Evolutionary conservation across 2,797 vertebrate genomes (phyloP), one percentile per base, ranked within the genome.

Genomic region (Ispidina lecontei): DNA sequence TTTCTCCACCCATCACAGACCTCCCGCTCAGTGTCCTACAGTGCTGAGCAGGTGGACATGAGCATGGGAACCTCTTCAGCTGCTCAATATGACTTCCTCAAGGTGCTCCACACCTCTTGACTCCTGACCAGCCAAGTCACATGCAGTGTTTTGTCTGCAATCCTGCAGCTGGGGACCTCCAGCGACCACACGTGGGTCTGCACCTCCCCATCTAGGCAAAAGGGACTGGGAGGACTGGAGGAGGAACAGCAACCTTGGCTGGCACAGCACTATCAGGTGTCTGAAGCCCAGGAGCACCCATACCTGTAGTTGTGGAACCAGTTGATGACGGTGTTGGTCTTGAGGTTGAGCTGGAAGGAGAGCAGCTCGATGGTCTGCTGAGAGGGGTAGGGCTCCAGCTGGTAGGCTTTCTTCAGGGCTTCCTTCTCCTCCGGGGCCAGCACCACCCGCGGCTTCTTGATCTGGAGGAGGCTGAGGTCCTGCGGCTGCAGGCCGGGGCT

Each of bases 271-370:
- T 47, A 5, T 12, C 21, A 41, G 17, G 7, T 0, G 3, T 14
- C 37, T 1, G 2, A 70, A 76, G 6, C 31, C 37, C 2, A 0
- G 5, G 9, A 77, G 35, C 0, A 0, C 9, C 41, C 2, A 0
- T 93, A 98, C 99, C 99, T 99, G 98, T 99, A 99, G 97, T 99
- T 99, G 97, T 99, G 99, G 97, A 99, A 99, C 99, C 99, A 99
- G 97, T 99, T 99, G 98, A 99, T 99, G 97, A 99, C 99, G 0
- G 99, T 99, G 98, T 99, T 99, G 94, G 99, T 99, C 97, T 99
- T 99, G 91, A 99, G 99, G 95, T 99, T 98, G 93, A 99, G 99
- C 96, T 99, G 98, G 41, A 98, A 98, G 26, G 99, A 99, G 54
- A 99, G 98, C 86, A 99, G 97, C 97, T 99, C 99, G 0, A 99